Conservation (phyloP, 1,140 invertebrate species). For the Potamilus streckersoni region DNA sequence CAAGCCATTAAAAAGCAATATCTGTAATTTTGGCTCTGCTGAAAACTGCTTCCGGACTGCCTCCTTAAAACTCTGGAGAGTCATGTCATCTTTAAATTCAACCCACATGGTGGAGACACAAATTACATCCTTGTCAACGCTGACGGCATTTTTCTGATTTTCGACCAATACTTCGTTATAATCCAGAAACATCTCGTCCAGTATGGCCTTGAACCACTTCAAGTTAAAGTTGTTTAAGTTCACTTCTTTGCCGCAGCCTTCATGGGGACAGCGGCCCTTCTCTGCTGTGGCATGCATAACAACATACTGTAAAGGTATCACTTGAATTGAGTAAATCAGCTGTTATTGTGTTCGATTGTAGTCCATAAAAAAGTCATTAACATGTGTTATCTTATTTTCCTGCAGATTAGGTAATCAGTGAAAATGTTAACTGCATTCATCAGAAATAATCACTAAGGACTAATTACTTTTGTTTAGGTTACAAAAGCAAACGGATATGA, state of each 20-base stretch:
- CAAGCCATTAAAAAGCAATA: slow-evolving; percentile 18
- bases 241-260: slow-evolving; percentile 12
- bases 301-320: slow-evolving; percentile 18
- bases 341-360: no score
- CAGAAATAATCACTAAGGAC: no score
- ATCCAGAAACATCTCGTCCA: slow-evolving; percentile 18
- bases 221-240: neutral
- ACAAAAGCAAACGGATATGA: no score
- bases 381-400: no score
- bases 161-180: slow-evolving; percentile 8
- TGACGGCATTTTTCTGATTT: neutral
- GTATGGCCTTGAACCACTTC: slow-evolving; percentile 9
- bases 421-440: no score
- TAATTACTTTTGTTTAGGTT: no score
- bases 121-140: neutral
- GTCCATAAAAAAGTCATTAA: no score
- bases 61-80: slow-evolving; percentile 19
- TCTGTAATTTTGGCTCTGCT: slow-evolving; percentile 14
- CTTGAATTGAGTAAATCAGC: no score
- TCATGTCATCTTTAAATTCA: slow-evolving; percentile 10
- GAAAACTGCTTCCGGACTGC: slow-evolving; percentile 13
- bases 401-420: no score
- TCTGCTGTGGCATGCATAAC: slow-evolving; percentile 14
- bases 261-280: slow-evolving; percentile 15
- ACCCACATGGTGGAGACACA: slow-evolving; percentile 18